Evolutionary conservation across 2,797 vertebrate species (phyloP).

Genomic region (Hemibagrus guttatus): DNA sequence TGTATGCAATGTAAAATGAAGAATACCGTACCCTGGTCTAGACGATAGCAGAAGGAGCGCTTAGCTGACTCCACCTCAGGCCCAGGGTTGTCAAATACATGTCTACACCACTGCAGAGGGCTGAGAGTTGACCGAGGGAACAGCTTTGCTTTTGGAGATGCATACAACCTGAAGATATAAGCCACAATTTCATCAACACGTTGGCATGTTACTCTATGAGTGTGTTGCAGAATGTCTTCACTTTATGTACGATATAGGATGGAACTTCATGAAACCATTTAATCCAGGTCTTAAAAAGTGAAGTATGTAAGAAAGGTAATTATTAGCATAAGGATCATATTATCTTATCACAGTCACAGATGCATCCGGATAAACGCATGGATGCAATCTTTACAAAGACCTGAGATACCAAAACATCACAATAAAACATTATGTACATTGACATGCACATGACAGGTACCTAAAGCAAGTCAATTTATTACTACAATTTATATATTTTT

Average conservation of each 20-base stretch:
- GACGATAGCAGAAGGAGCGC: constrained; percentile 88
- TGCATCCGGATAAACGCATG: not conserved
- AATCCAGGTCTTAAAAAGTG: not conserved
- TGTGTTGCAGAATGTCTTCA: not conserved
- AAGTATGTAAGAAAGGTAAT: not conserved
- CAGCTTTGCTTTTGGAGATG: constrained; percentile 80
- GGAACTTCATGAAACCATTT: not conserved
- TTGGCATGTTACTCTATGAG: not conserved
- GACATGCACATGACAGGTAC: not conserved
- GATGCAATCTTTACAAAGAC: not conserved
- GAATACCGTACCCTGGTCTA: constrained; percentile 90
- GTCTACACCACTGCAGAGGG: constrained; percentile 94
- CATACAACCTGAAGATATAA: constrained; percentile 83
- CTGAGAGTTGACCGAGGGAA: constrained; percentile 72
- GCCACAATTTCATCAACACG: constrained; percentile 24
- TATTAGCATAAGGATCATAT: not conserved
- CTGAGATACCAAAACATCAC: constrained; percentile 18
- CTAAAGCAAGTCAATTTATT: constrained; percentile 37
- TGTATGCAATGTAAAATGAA: not conserved
- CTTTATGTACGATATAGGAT: not conserved
- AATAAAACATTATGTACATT: not conserved
- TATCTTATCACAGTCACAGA: not conserved
- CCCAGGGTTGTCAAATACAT: constrained; percentile 89
- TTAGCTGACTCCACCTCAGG: constrained; percentile 92
- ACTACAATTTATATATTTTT: not conserved